Percentiles rank a stretch among this genome's conserved stretches.
Evolutionary conservation across 2,797 vertebrate genomes (phyloP).

Genomic region (Eupleurogrammus muticus): DNA sequence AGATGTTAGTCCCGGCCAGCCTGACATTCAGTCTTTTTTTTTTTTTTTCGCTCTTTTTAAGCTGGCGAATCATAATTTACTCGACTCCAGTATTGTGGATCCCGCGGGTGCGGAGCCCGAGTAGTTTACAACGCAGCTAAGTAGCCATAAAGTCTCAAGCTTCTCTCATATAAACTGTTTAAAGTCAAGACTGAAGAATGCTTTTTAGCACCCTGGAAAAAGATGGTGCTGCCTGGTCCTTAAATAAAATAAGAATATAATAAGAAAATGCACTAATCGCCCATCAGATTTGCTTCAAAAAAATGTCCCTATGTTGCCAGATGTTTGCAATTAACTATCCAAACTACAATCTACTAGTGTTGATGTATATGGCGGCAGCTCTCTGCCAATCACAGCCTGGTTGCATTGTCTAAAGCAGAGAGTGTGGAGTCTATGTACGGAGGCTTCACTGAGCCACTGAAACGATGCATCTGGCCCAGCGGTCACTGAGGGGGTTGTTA

Average conservation of each 20-base stretch:
- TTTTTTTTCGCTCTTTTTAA: slow-evolving; percentile 38
- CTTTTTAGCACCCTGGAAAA: slow-evolving; percentile 41
- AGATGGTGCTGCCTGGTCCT: slow-evolving; percentile 11
- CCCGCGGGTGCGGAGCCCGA: slow-evolving; percentile 38
- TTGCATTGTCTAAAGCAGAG: not conserved
- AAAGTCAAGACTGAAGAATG: slow-evolving; percentile 21
- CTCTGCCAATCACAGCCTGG: not conserved
- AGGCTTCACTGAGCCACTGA: slow-evolving; percentile 8
- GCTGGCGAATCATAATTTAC: slow-evolving; percentile 56
- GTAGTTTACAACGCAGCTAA: slow-evolving; percentile 67
- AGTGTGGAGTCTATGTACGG: too few relatives aligned
- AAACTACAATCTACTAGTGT: not conserved
- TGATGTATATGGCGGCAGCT: not conserved
- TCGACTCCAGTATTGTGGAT: slow-evolving; percentile 41
- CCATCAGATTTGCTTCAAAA: slow-evolving; percentile 8
- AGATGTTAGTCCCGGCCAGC: slow-evolving; percentile 17
- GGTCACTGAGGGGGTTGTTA: slow-evolving; percentile 24
- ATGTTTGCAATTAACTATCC: not conserved
- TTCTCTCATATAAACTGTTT: slow-evolving; percentile 48
- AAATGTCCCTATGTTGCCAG: not conserved
- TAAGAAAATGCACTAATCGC: slow-evolving; percentile 2
- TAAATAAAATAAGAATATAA: slow-evolving; percentile 35
- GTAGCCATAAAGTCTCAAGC: slow-evolving; percentile 51
- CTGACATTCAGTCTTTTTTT: slow-evolving; percentile 16
- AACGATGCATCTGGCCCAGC: slow-evolving; percentile 10